Percentiles rank a stretch among this genome's conserved stretches.
Evolutionary conservation across 2,113 vertebrate genomes (phyloP).

Genomic region (Aphelocoma coerulescens): DNA sequence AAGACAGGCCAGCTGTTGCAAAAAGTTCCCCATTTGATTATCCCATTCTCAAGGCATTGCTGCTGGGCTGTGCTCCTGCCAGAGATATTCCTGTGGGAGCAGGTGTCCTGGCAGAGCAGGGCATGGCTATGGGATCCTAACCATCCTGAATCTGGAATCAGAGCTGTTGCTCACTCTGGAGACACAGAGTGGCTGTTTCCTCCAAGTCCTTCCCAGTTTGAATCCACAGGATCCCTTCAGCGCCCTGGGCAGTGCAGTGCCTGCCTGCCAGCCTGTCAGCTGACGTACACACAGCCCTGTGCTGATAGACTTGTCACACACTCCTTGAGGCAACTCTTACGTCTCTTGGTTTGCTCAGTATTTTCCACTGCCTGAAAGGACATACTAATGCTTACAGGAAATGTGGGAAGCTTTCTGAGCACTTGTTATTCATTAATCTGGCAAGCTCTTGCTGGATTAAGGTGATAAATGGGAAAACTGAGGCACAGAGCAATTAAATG

Average conservation of each 20-base stretch:
- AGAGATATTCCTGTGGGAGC: neutral
- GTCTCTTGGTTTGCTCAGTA: neutral
- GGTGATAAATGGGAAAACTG: constrained; percentile 62
- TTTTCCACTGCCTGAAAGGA: constrained; percentile 47
- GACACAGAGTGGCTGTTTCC: neutral
- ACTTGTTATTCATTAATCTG: constrained; percentile 68
- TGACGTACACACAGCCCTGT: neutral
- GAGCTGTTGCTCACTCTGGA: neutral
- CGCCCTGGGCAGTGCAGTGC: neutral
- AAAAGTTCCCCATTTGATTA: neutral
- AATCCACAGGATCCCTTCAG: neutral
- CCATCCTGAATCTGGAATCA: neutral
- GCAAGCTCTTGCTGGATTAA: constrained; percentile 29
- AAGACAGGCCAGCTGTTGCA: neutral
- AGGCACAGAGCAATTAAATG: constrained; percentile 47
- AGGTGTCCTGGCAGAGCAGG: neutral
- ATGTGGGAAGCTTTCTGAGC: constrained; percentile 13
- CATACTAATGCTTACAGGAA: constrained; percentile 31
- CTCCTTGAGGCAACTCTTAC: neutral
- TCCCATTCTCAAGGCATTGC: rapidly evolving
- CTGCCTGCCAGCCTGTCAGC: neutral
- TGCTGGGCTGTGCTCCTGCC: neutral
- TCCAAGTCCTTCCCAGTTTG: neutral
- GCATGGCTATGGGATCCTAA: rapidly evolving
- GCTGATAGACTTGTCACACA: neutral